Evolutionary conservation across 2,113 vertebrate species (phyloP).

Genomic region (Ursus arctos): DNA sequence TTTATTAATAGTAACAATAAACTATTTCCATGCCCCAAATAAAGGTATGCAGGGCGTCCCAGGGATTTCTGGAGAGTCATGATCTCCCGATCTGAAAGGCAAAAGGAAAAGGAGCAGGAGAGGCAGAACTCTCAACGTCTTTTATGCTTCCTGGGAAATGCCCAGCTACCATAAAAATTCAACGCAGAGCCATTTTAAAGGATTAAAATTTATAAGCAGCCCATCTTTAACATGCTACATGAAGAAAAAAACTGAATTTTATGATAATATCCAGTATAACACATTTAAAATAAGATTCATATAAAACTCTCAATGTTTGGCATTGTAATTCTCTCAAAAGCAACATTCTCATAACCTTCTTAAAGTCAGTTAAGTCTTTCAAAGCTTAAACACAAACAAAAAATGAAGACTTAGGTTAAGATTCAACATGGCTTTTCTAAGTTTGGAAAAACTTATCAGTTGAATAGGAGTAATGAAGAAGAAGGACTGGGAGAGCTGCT

Average conservation of each 20-base stretch:
- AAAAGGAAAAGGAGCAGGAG: neutral
- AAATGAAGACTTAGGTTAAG: neutral
- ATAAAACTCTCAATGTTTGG: neutral
- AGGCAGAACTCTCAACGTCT: neutral
- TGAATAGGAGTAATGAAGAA: no score
- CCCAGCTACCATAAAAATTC: neutral
- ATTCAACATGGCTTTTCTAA: neutral
- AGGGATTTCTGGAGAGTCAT: neutral
- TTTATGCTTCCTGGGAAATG: neutral
- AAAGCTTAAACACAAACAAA: neutral
- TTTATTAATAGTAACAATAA: no score
- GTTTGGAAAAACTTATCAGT: neutral
- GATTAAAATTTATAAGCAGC: neutral
- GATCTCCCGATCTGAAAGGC: neutral
- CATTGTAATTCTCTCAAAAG: neutral
- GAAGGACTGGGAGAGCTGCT: neutral
- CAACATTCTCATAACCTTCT: neutral
- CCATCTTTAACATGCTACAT: neutral
- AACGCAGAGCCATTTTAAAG: neutral
- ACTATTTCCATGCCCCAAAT: neutral
- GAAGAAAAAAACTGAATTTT: neutral
- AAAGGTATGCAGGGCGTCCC: neutral
- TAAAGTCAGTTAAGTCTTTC: neutral
- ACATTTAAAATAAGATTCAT: neutral
- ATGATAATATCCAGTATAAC: neutral